These are phyloP conservation scores for Dasyprocta punctata DNA, from an alignment of 2,113 vertebrate genomes.

Conservation along the genomic window DNA sequence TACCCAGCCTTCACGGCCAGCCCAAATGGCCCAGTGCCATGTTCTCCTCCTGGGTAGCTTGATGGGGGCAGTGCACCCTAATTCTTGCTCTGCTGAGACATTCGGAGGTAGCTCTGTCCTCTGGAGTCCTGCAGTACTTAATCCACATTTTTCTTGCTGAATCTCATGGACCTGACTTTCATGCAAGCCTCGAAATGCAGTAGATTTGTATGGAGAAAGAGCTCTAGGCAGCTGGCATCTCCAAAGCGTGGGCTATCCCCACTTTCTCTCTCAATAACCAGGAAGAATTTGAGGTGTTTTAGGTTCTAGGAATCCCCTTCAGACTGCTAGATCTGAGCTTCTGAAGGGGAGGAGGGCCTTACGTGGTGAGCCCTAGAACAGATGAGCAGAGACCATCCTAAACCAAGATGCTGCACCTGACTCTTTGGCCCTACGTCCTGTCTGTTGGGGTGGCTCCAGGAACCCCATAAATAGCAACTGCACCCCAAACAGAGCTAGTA, in stretches of 20 bases:
- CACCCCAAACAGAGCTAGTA: background rate
- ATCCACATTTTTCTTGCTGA: background rate
- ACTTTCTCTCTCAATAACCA: background rate
- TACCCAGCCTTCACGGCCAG: too few relatives aligned
- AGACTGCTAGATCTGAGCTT: background rate
- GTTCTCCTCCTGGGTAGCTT: background rate
- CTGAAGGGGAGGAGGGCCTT: background rate
- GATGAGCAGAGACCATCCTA: background rate
- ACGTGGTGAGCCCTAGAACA: background rate
- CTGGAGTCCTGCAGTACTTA: too few relatives aligned
- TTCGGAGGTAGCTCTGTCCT: background rate
- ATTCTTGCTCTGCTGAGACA: background rate
- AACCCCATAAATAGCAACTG: background rate
- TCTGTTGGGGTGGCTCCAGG: background rate
- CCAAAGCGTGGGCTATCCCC: rapidly evolving
- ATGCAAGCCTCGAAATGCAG: background rate
- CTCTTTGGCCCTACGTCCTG: background rate
- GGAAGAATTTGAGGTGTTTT: background rate
- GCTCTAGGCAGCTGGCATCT: background rate
- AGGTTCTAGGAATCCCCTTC: background rate
- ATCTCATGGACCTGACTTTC: background rate
- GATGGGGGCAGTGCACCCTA: background rate
- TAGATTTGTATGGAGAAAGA: background rate
- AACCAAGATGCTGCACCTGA: background rate
- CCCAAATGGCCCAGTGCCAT: background rate